Evolutionary conservation across 1,140 invertebrate species (phyloP).

Genomic region (Hyles vespertilio): DNA sequence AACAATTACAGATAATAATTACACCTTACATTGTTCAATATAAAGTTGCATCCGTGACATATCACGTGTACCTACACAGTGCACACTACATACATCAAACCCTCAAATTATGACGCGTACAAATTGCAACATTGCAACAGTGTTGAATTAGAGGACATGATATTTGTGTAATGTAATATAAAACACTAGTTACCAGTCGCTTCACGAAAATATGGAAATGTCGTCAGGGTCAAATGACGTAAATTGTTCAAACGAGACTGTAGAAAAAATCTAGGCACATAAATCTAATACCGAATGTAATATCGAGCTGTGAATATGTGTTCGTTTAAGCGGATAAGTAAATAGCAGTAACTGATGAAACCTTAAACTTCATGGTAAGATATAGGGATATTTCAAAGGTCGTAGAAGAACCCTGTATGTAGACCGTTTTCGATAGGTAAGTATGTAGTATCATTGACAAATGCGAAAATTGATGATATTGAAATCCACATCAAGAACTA

Average conservation of each 20-base stretch:
- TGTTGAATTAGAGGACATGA: slow-evolving; percentile 9
- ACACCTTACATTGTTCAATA: slow-evolving; percentile 3
- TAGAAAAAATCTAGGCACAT: slow-evolving; percentile 24
- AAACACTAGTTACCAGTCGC: slow-evolving; percentile 9
- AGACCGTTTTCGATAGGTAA: too few relatives aligned
- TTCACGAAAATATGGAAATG: slow-evolving; percentile 24
- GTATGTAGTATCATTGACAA: too few relatives aligned
- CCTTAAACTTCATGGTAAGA: too few relatives aligned
- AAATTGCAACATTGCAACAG: slow-evolving; percentile 20
- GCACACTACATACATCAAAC: slow-evolving; percentile 15
- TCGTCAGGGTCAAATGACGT: slow-evolving; percentile 26
- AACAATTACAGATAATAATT: slow-evolving; percentile 8
- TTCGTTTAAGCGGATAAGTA: neutral
- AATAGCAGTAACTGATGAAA: too few relatives aligned
- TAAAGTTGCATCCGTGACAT: slow-evolving; percentile 25
- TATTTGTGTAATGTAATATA: slow-evolving; percentile 9
- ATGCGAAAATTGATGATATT: too few relatives aligned
- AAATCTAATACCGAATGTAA: slow-evolving; percentile 16
- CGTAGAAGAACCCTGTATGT: too few relatives aligned
- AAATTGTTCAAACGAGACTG: slow-evolving; percentile 21
- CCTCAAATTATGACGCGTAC: slow-evolving; percentile 33
- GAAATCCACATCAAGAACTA: too few relatives aligned
- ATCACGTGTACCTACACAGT: slow-evolving; percentile 30
- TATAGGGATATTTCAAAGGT: too few relatives aligned
- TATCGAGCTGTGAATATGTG: slow-evolving; percentile 3